Conservation (phyloP, 2,113 vertebrate genomes). For the Istiophorus platypterus region DNA sequence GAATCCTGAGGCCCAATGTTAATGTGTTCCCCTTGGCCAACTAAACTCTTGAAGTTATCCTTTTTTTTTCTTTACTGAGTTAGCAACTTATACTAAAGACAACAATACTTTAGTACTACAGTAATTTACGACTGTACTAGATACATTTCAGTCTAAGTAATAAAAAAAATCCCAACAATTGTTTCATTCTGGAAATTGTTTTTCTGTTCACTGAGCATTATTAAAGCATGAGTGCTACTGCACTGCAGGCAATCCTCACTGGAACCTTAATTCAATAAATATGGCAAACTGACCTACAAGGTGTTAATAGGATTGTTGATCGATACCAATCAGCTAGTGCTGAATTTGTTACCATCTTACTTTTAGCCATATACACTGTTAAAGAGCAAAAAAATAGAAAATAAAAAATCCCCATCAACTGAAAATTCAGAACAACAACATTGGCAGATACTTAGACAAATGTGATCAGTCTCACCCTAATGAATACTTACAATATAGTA, state of each 20-base stretch:
- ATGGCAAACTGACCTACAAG: conserved; percentile 13
- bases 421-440: too few species aligned
- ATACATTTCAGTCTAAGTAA: neutral
- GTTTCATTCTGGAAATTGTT: neutral
- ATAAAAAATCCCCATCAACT: neutral
- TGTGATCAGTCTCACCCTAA: too few species aligned
- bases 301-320: conserved; percentile 20
- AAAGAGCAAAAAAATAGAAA: neutral
- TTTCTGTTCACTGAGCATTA: neutral
- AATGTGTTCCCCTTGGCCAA: conserved; percentile 36
- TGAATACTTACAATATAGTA: too few species aligned
- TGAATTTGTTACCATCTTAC: conserved; percentile 2
- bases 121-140: too few species aligned
- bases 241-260: neutral
- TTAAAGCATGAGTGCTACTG: neutral
- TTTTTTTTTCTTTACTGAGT: neutral
- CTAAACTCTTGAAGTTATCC: conserved; percentile 8
- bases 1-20: conserved; percentile 1
- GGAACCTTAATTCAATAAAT: conserved; percentile 23
- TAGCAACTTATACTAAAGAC: neutral
- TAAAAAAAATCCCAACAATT: neutral
- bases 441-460: too few species aligned
- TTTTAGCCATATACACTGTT: neutral
- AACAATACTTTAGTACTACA: too few species aligned
- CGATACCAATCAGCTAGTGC: conserved; percentile 3